Base-by-base conservation (phyloP, 1,140 invertebrate genomes). In the Scaptomyza pallida region DNA sequence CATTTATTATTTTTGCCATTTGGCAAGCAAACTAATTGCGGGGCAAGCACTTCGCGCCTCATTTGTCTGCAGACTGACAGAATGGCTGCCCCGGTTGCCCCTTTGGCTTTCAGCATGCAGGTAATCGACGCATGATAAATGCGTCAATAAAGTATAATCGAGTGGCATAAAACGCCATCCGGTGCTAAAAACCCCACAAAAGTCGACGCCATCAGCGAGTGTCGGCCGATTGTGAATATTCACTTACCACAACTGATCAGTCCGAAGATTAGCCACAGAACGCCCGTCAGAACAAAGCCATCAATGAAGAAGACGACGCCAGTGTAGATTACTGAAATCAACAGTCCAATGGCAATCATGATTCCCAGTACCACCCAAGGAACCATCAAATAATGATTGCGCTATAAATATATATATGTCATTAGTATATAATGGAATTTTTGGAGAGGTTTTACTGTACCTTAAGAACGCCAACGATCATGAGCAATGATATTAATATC, bases 361-460 rank as follows among this genome's bases (percentile, higher is more conserved):
- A 96, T 93, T 0, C 95, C 95, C 17, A 96, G 91, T 19, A 96
- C 93, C 12, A 97, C 95, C 95, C 95, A 97, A 23, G 96, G 96
- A 16, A 96, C 92, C 95, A 97, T 96, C 69, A 96, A 91, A 91
- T 94, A 96, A 64, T 95, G 95, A 75, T 96, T 95, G 85, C 94
- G 93, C 96, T 97, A 63, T n/a, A 6, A 0, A 69, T 44, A 63
- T 79, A 83, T 51, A 62, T 44, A 10, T 19, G 8, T 41, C 6
- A 30, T 9, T 8, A 15, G 19, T 5, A 40, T 23, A 41, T 30
- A 35, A 50, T 16, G 56, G 15, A 30, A 13, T 19, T 17, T n/a
- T n/a, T n/a, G n/a, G n/a, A n/a, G n/a, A n/a, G 21, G 21, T 30
- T 6, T 5, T 52, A 78, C 89, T n/a, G 91, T 93, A 96, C 95